Base-by-base conservation (phyloP, 2,797 vertebrate genomes). In the Phylloscopus collybita region DNA sequence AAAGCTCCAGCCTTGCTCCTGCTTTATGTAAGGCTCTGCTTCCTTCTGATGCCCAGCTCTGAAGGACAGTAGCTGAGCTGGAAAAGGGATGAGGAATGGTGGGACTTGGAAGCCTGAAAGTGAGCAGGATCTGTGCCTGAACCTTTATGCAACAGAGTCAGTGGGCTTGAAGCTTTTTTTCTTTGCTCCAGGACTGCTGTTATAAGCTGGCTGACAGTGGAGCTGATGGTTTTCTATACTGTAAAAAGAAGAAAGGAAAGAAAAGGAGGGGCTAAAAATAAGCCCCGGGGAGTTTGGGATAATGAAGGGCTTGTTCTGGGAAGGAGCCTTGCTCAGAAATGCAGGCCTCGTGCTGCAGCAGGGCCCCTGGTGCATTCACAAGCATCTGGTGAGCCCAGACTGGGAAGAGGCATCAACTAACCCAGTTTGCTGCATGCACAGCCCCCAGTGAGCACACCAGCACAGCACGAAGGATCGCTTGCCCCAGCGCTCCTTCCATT, bases 201-300 rank as follows among this genome's bases (percentile, higher is more conserved):
- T 89, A 26, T 7, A 85, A 93, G 66, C 60, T 60, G 65, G 60
- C 71, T 95, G 88, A 90, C 70, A 86, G 54, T 16, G 19, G 66
- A 73, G 67, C 36, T 91, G 71, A 69, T 49, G 84, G 49, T 49
- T 89, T 93, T 86, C 60, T 91, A 40, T 66, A 76, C 40, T 45
- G 61, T 38, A 21, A 47, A 78, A 86, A 54, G 50, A 80, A 84
- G 54, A 47, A 88, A 92, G 32, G 45, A 81, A 94, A 91, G 56
- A 81, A 90, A 79, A 86, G 25, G 22, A 89, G 56, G 42, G 72
- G 38, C 87, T 96, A 93, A 95, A 96, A 95, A 95, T 95, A 96
- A 91, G 51, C 69, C 4, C 0, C 2, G 2, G 22, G 69, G 90
- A 90, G 36, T 88, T 51, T 44, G 66, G 49, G 62, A 90, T 92